Conservation (phyloP, 2,797 vertebrate species). For the Chromis chromis region DNA sequence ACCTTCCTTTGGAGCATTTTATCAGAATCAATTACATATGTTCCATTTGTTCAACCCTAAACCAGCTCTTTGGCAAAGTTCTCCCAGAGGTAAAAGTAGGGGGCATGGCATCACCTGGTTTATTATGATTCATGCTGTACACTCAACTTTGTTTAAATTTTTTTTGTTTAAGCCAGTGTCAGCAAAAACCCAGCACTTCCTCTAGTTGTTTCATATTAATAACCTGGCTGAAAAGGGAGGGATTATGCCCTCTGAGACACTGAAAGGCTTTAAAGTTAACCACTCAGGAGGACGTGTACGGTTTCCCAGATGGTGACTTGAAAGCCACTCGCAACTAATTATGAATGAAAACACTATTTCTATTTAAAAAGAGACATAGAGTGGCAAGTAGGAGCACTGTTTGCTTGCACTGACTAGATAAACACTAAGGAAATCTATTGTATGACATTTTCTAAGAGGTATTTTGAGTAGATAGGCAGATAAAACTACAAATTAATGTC, state of each 20-base stretch:
- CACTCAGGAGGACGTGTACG: background rate
- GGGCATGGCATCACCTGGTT: too few species aligned
- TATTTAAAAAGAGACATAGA: background rate
- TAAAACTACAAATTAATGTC: too few species aligned
- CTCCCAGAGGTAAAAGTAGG: too few species aligned
- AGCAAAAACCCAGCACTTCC: background rate
- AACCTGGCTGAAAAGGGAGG: background rate
- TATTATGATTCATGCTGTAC: too few species aligned
- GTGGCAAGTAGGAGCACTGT: background rate
- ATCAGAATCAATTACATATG: background rate
- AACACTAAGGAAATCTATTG: background rate
- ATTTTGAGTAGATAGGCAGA: too few species aligned
- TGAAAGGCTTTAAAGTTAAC: conserved; percentile 4
- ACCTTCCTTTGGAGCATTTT: background rate
- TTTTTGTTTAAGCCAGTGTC: background rate
- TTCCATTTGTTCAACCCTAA: background rate
- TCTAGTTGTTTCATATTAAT: conserved; percentile 11
- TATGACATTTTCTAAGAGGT: too few species aligned
- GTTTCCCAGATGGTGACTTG: background rate
- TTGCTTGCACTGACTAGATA: background rate
- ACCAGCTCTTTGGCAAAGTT: background rate
- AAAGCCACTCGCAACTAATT: background rate
- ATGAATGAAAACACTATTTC: background rate
- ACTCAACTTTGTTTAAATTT: background rate
- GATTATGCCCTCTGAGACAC: background rate